These are phyloP conservation scores for Lates japonicus DNA, from an alignment of 2,797 vertebrate species.

Conservation along the genomic window DNA sequence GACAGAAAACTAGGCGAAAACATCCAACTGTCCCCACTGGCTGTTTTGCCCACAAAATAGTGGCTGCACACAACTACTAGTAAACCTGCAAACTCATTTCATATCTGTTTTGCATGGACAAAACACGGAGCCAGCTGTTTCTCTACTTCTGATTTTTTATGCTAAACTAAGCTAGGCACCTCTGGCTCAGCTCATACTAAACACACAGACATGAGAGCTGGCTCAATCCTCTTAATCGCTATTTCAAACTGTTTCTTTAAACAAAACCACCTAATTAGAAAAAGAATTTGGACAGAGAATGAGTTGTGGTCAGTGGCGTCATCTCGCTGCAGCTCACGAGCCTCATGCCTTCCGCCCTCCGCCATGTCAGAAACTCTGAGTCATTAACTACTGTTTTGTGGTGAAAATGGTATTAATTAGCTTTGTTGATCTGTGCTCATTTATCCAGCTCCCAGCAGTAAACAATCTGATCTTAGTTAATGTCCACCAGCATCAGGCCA, in stretches of 20 bases:
- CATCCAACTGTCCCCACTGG: not conserved
- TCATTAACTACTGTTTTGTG: constrained; percentile 53
- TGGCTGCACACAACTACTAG: not conserved
- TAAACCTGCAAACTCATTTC: not conserved
- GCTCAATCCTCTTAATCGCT: not conserved
- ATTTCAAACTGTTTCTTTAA: not conserved
- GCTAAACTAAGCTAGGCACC: not conserved
- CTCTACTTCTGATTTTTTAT: not conserved
- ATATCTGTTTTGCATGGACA: not conserved
- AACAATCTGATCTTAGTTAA: constrained; percentile 71
- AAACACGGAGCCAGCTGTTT: not conserved
- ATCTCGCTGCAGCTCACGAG: constrained; percentile 14
- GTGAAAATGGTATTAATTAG: constrained; percentile 72
- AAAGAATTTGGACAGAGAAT: constrained; percentile 8
- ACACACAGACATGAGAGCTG: not conserved
- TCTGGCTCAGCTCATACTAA: not conserved
- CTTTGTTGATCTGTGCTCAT: constrained; percentile 69
- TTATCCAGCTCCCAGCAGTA: constrained; percentile 61
- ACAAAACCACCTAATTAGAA: not conserved
- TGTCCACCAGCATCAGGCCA: constrained; percentile 62
- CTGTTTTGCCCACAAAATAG: not conserved
- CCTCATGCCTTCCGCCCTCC: not conserved
- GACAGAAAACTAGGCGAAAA: constrained; percentile 4
- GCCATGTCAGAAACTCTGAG: constrained; percentile 34
- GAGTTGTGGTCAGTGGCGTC: constrained; percentile 5